Evolutionary conservation across 2,113 vertebrate genomes (phyloP).

Genomic region (Mesitornis unicolor): DNA sequence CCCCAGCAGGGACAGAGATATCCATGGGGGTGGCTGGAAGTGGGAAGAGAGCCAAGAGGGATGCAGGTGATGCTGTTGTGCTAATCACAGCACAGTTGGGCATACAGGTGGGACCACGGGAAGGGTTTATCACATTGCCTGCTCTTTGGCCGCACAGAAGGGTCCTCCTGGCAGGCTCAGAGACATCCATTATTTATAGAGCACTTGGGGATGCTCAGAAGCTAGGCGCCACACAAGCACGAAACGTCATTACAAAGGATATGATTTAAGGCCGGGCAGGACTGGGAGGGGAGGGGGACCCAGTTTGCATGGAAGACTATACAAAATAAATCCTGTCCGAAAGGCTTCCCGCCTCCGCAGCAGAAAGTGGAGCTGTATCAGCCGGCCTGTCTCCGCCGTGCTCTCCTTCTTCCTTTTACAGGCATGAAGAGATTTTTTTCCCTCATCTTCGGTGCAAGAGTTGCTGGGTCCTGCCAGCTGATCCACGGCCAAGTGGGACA

Average conservation of each 20-base stretch:
- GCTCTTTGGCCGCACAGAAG: too few relatives aligned
- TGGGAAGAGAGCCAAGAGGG: not conserved
- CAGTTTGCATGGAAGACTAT: slow-evolving; percentile 47
- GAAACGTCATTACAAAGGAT: slow-evolving; percentile 64
- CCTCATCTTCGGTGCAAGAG: slow-evolving; percentile 27
- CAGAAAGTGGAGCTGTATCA: not conserved
- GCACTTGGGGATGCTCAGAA: slow-evolving; percentile 56
- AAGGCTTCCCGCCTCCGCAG: slow-evolving; percentile 43
- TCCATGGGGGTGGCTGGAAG: fast-evolving
- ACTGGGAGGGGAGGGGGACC: slow-evolving; percentile 35
- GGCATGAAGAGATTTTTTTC: slow-evolving; percentile 21
- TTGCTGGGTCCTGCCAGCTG: slow-evolving; percentile 10
- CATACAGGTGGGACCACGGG: not conserved
- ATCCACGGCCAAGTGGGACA: slow-evolving; percentile 17
- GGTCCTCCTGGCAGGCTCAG: not conserved
- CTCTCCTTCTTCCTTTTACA: slow-evolving; percentile 66
- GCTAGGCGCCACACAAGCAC: slow-evolving; percentile 52
- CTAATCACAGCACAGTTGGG: fast-evolving
- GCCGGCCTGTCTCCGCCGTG: not conserved
- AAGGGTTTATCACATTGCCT: not conserved
- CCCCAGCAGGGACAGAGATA: not conserved
- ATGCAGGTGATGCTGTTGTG: not conserved
- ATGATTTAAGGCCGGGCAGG: slow-evolving; percentile 54
- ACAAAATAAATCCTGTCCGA: slow-evolving; percentile 64
- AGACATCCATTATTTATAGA: slow-evolving; percentile 39